Evolutionary conservation across 2,113 vertebrate species (phyloP).

Genomic region (Anser cygnoides): DNA sequence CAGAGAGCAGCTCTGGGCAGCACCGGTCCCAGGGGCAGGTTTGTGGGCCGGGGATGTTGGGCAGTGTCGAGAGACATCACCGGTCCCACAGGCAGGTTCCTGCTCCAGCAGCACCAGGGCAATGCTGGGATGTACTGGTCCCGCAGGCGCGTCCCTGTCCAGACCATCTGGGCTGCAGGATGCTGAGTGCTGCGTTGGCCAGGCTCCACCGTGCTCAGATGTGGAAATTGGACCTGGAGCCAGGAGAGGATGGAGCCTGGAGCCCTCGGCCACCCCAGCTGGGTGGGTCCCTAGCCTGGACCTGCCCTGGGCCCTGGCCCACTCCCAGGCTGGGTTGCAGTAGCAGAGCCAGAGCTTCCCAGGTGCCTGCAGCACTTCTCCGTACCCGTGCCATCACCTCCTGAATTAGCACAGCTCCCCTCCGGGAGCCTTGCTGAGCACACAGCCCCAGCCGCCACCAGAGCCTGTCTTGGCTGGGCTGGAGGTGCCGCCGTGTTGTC

Average conservation of each 20-base stretch:
- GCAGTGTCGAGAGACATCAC: rapidly evolving
- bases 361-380: background rate
- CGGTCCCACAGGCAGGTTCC: too few species aligned
- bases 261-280: background rate
- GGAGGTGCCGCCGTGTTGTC: background rate
- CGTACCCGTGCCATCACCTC: background rate
- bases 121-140: background rate
- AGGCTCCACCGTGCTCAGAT: background rate
- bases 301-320: background rate
- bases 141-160: background rate
- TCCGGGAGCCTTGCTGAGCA: background rate
- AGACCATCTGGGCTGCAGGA: rapidly evolving
- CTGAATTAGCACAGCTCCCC: background rate
- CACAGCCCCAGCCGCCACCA: rapidly evolving
- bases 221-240: background rate
- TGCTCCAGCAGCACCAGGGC: background rate
- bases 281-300: background rate
- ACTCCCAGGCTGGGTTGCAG: background rate
- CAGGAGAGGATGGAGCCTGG: too few species aligned
- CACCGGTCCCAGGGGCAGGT: too few species aligned
- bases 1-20: too few species aligned
- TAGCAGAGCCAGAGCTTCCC: background rate
- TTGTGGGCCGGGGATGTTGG: background rate
- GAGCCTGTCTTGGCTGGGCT: background rate
- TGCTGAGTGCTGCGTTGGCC: background rate